These are phyloP conservation scores for Latrodectus elegans DNA, from an alignment of 2,888 invertebrate genomes.

Conservation along the genomic window DNA sequence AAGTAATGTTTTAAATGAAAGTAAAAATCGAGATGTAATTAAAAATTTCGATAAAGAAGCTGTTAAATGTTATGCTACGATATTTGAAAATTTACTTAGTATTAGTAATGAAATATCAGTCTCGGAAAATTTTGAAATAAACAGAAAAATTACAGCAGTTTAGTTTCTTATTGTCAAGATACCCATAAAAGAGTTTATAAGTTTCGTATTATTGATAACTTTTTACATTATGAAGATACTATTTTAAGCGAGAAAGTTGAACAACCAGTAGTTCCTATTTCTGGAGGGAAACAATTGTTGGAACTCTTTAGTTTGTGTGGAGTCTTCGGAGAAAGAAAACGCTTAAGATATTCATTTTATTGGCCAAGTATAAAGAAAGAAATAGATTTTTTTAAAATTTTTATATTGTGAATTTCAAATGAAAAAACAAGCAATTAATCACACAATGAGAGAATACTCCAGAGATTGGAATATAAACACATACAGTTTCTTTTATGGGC, in stretches of 20 bases:
- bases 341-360: background rate
- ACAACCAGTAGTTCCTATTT: background rate
- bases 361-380: background rate
- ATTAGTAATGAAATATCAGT: background rate
- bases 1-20: background rate
- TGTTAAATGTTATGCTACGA: background rate
- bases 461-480: too few relatives aligned
- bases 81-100: background rate
- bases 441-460: too few relatives aligned
- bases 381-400: too few relatives aligned
- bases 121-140: background rate
- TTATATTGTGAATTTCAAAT: too few relatives aligned
- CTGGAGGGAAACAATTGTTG: background rate
- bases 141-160: background rate
- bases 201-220: background rate
- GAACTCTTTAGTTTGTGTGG: background rate
- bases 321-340: background rate
- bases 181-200: background rate
- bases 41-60: background rate
- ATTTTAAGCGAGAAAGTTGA: background rate
- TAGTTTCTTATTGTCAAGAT: background rate
- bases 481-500: too few relatives aligned
- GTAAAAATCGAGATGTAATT: background rate
- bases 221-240: background rate
- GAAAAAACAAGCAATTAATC: too few relatives aligned